These are phyloP conservation scores for Atta cephalotes DNA, from an alignment of 1,140 invertebrate species.

Conservation along the genomic window DNA sequence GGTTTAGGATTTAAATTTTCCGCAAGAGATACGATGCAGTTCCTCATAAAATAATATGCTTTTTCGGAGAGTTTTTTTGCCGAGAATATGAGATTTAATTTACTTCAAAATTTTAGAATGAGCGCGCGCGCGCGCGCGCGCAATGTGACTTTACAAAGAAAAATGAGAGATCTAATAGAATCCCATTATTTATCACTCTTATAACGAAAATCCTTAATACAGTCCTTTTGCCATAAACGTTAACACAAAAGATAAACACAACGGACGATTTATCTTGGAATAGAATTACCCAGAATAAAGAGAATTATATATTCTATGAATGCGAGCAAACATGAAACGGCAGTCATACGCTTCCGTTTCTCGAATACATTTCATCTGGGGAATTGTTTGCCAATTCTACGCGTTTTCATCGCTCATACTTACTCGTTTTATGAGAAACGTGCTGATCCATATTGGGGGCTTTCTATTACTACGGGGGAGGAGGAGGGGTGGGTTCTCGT, in stretches of 20 bases:
- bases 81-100: slow-evolving; percentile 3
- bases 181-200: background rate
- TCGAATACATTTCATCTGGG: background rate
- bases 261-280: slow-evolving; percentile 5
- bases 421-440: slow-evolving; percentile 29
- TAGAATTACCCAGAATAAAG: slow-evolving; percentile 26
- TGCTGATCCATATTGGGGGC: background rate
- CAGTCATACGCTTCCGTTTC: background rate
- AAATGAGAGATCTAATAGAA: background rate
- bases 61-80: background rate
- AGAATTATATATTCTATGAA: background rate
- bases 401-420: slow-evolving; percentile 16
- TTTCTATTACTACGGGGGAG: background rate
- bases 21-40: background rate
- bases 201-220: background rate
- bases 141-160: background rate
- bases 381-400: slow-evolving; percentile 35
- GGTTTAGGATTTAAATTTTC: slow-evolving; percentile 29
- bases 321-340: slow-evolving; percentile 7
- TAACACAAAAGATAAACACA: slow-evolving; percentile 1
- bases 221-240: background rate
- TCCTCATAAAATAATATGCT: slow-evolving; percentile 15
- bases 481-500: background rate
- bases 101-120: background rate
- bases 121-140: too few species aligned